These are phyloP conservation scores for Lochmaea capreae DNA, from an alignment of 2,888 invertebrate genomes.

Conservation along the genomic window DNA sequence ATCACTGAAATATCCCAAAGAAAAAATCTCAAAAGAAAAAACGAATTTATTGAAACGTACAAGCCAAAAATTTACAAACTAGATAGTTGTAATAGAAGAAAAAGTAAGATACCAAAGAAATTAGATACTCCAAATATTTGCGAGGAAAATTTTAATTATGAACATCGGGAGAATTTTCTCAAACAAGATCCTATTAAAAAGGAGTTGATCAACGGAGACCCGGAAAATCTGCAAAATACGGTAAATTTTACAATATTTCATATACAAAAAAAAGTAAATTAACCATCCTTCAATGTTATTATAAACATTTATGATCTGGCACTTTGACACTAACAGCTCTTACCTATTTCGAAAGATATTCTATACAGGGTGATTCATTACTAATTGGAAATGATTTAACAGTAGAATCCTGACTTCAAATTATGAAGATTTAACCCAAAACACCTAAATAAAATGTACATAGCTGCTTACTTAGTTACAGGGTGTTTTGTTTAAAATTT, in stretches of 20 bases:
- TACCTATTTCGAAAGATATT: too few relatives aligned
- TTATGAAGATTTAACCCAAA: too few relatives aligned
- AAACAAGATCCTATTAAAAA: slow-evolving; percentile 3
- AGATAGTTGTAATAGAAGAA: slow-evolving; percentile 59
- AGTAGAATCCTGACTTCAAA: too few relatives aligned
- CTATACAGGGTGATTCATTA: too few relatives aligned
- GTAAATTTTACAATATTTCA: slow-evolving; percentile 10
- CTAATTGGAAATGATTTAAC: too few relatives aligned
- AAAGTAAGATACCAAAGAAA: slow-evolving; percentile 63
- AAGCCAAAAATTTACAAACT: slow-evolving; percentile 58
- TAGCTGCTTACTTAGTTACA: too few relatives aligned
- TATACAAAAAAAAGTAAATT: not conserved
- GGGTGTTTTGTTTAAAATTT: too few relatives aligned
- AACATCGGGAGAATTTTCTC: slow-evolving; percentile 4
- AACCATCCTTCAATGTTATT: not conserved
- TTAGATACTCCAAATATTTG: slow-evolving; percentile 48
- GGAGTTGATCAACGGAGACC: slow-evolving; percentile 14
- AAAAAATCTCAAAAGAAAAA: slow-evolving; percentile 58
- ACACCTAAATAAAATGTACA: too few relatives aligned
- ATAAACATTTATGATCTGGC: too few relatives aligned
- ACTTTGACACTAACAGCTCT: too few relatives aligned
- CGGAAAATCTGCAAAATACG: slow-evolving; percentile 7
- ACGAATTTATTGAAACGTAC: slow-evolving; percentile 47
- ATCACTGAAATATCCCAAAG: slow-evolving; percentile 61
- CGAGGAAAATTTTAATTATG: slow-evolving; percentile 20